Conservation (phyloP, 2,888 invertebrate species). For the Microctonus hyperodae region DNA sequence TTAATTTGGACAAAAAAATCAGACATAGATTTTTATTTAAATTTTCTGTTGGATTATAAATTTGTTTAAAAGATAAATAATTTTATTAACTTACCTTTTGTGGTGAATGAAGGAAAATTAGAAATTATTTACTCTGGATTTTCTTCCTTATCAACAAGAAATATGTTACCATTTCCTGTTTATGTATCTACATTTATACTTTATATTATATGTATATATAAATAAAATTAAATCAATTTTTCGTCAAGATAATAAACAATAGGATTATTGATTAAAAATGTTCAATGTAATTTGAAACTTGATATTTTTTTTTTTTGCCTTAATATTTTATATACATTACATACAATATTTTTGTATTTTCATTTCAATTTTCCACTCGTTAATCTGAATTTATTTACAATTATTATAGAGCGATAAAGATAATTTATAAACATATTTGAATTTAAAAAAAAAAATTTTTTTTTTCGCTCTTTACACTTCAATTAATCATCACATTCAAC, state of each 20-base stretch:
- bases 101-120: too few relatives aligned
- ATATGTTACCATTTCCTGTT: neutral
- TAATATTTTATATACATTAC: constrained; percentile 53
- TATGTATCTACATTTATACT: too few relatives aligned
- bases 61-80: too few relatives aligned
- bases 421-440: neutral
- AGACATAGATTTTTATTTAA: too few relatives aligned
- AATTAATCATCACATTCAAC: neutral
- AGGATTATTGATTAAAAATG: constrained; percentile 47
- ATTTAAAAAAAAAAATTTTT: neutral
- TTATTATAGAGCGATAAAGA: constrained; percentile 34
- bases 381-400: constrained; percentile 41
- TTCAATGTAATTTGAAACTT: constrained; percentile 41
- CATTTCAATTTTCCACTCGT: constrained; percentile 41
- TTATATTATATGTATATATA: too few relatives aligned
- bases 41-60: too few relatives aligned
- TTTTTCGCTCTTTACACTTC: neutral
- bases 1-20: too few relatives aligned
- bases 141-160: neutral
- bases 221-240: neutral
- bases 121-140: neutral
- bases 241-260: constrained; percentile 13
- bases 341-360: constrained; percentile 46
- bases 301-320: constrained; percentile 38
- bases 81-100: neutral